Evolutionary conservation across 2,888 invertebrate genomes (phyloP), one percentile per base, ranked within the genome.

Genomic region (Eupithecia pulchellata): DNA sequence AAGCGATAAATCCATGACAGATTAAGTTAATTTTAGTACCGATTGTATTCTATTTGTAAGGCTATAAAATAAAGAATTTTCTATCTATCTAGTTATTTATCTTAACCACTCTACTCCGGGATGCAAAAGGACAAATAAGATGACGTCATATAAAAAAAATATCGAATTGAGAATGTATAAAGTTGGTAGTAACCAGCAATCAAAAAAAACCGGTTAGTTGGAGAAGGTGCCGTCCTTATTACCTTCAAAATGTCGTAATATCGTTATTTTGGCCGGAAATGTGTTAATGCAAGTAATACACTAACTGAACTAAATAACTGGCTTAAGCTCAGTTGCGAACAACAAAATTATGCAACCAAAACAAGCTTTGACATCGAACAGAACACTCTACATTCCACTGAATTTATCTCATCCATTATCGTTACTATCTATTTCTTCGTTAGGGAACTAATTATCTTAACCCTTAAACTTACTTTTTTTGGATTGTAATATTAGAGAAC

Each of bases 271-370:
- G 1, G n/a, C 42, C 8, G 42, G 42, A 42, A 42, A 42, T 42
- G 17, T 39, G 8, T 42, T n/a, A 2, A n/a, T 42, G 42, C 17
- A 8, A 8, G 8, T n/a, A 42, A 34, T 5, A 42, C 1, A 39
- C 2, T n/a, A 42, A 20, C 47, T 20, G 11, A 20, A 47, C n/a
- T n/a, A 47, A 20, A n/a, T 3, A 20, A 8, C n/a, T 20, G 1
- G 2, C 6, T 47, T 47, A 20, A 47, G 20, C 42, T 20, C 20
- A 42, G n/a, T 20, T 20, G 20, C 20, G 20, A 20, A 20, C 20
- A 47, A 47, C 47, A 47, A 20, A 47, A 47, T 47, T 47, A 47
- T 47, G 47, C 9, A 47, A 47, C 47, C 3, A 47, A 47, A 47
- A 47, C 20, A 47, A 47, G 47, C 47, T 47, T 20, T n/a, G 42